Percentiles rank a stretch among this genome's conserved stretches.
Conservation (phyloP, 92 coral and sea anemone species). For the Plumapathes pennacea region DNA sequence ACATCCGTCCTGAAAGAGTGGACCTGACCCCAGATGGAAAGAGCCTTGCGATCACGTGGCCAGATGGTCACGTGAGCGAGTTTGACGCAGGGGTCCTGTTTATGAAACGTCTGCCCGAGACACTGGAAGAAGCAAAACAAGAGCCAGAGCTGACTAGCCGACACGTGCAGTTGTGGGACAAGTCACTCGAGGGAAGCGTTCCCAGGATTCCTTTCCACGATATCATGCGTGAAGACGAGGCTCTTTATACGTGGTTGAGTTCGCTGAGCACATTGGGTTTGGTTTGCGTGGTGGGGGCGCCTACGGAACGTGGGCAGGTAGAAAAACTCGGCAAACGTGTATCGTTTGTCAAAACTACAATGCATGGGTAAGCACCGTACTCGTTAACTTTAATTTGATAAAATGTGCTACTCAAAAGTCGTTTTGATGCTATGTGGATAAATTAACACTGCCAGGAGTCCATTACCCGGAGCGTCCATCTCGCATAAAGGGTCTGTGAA, state of each 20-base stretch:
- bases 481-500: no score
- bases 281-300: constrained; percentile 60
- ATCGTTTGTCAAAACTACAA: constrained; percentile 62
- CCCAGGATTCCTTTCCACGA: constrained; percentile 57
- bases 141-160: constrained; percentile 24
- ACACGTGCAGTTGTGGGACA: constrained; percentile 71
- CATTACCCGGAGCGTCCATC: no score
- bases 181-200: constrained; percentile 43
- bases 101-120: constrained; percentile 43
- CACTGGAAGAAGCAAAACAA: background rate
- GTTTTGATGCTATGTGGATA: no score
- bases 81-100: constrained; percentile 61
- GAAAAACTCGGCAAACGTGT: constrained; percentile 66
- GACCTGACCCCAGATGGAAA: constrained; percentile 41
- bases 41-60: constrained; percentile 63
- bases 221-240: constrained; percentile 49
- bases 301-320: constrained; percentile 63
- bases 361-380: constrained; percentile 58
- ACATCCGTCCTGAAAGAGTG: constrained; percentile 23
- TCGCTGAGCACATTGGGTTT: constrained; percentile 65
- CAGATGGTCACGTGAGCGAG: constrained; percentile 67
- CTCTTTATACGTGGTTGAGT: constrained; percentile 59
- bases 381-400: no score
- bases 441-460: no score
- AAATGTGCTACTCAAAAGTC: no score